Base-by-base conservation (phyloP, 2,113 vertebrate species). In the Menura novaehollandiae region DNA sequence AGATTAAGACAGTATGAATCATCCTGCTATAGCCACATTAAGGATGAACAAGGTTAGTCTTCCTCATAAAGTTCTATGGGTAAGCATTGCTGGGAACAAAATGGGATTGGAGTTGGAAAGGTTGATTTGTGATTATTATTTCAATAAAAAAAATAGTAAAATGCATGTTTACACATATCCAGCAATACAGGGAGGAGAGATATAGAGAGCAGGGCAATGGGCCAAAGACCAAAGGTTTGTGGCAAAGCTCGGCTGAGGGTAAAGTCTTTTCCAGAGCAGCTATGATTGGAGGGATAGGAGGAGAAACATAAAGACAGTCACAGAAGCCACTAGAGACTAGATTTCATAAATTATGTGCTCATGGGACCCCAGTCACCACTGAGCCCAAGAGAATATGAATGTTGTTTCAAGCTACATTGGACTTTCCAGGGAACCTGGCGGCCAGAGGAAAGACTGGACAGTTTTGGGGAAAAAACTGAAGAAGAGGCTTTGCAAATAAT, bases 391-490 rank as follows among this genome's bases (percentile, higher is more conserved):
- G 47, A 37, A 71, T 1, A 5, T 7, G 12, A 64, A 59, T 23
- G 43, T 3, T 1, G 0, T 64, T 87, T 73, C 2, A 11, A 59
- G 66, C 20, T 82, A 21, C 28, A 20, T 46, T 0, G 1, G 49
- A 58, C 47, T 60, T 94, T 39, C 33, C 9, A 30, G 13, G 46
- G 22, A 85, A 82, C 10, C 15, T 44, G 43, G 32, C 13, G 17
- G 13, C 15, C 69, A 82, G 18, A 78, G 12, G 32, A 73, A 91
- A 82, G 41, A 39, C 11, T 62, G 51, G n/a, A 66, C 41, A 58
- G 5, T 33, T n/a, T 46, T 37, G 77, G 28, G 47, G 26, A 90
- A 41, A 68, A 85, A 88, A 66, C 11, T 64, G 69, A 93, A 53
- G 73, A 80, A 47, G 28, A 7, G 6, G 46, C 32, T 92, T 92